A percentile compares a stretch with the other conserved stretches of the same genome.
Conservation (phyloP, 2,797 vertebrate genomes). For the Eleutherodactylus coqui region DNA sequence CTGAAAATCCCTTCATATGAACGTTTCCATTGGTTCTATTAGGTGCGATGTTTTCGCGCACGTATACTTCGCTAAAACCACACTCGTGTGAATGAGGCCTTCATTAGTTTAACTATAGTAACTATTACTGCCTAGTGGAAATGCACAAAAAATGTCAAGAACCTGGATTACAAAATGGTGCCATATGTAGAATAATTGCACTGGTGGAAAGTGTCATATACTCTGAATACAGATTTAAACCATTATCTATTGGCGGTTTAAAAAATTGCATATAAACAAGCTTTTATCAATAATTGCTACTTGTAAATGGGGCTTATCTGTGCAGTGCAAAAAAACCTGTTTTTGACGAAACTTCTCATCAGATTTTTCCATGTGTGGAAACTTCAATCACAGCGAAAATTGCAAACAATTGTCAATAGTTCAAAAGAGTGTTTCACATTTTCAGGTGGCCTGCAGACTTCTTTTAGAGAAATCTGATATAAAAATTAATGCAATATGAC, state of each 20-base stretch:
- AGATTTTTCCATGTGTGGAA: slow-evolving; percentile 26
- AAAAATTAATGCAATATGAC: slow-evolving; percentile 18
- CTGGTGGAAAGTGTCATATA: neutral
- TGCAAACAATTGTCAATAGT: slow-evolving; percentile 25
- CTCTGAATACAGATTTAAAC: neutral
- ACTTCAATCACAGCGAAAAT: slow-evolving; percentile 23
- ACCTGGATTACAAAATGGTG: too few relatives aligned
- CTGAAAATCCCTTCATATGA: too few relatives aligned
- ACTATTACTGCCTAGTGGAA: too few relatives aligned
- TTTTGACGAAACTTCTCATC: neutral
- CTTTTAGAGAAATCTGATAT: neutral
- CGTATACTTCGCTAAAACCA: too few relatives aligned
- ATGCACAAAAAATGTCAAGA: too few relatives aligned
- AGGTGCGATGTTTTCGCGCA: too few relatives aligned
- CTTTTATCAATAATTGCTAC: neutral
- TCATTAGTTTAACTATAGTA: too few relatives aligned
- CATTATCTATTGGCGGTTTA: neutral
- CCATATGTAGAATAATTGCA: neutral
- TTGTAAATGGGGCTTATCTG: neutral
- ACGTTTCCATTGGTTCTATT: too few relatives aligned
- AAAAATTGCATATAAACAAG: neutral
- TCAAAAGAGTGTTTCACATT: slow-evolving; percentile 45
- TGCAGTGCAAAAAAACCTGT: neutral
- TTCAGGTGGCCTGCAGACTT: slow-evolving; percentile 52
- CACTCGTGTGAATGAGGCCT: too few relatives aligned